A percentile compares a stretch with the other conserved stretches of the same genome.
phyloP scores from a whole-genome alignment of 1,140 invertebrate species.

The Eumaeus atala region DNA sequence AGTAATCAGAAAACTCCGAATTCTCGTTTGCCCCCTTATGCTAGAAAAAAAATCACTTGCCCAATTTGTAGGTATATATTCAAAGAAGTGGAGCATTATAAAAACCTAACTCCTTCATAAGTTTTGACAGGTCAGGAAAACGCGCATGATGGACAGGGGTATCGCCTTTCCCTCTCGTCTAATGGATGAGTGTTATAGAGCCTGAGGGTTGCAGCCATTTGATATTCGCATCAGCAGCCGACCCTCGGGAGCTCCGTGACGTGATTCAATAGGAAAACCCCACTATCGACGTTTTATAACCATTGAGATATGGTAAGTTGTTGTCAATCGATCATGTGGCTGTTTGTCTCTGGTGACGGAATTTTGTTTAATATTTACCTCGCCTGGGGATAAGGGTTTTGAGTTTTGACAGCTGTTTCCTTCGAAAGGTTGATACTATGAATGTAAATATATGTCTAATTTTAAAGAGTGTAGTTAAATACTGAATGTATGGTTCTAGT shows the following conservation, averaged over 20 bases:
- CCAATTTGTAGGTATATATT: no score
- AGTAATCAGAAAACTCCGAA: no score
- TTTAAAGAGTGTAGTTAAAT: no score
- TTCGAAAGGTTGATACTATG: no score
- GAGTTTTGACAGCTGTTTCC: no score
- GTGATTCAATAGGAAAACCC: conserved; percentile 50
- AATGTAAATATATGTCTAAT: no score
- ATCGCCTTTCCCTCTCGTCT: conserved; percentile 47
- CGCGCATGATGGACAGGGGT: conserved; percentile 49
- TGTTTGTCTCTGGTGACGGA: conserved; percentile 7
- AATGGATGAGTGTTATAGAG: conserved; percentile 59
- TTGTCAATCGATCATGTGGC: conserved; percentile 28
- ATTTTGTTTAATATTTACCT: conserved; percentile 9
- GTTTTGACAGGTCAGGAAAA: conserved; percentile 34
- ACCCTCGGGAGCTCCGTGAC: conserved; percentile 51
- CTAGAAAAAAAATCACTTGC: no score
- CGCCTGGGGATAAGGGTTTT: not conserved
- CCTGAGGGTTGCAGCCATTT: conserved; percentile 62
- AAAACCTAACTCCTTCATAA: conserved; percentile 25
- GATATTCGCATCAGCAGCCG: conserved; percentile 60
- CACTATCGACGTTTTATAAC: conserved; percentile 43
- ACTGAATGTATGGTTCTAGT: no score
- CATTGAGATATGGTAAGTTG: conserved; percentile 43
- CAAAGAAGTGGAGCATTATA: conserved; percentile 11
- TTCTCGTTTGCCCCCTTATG: no score